These are phyloP conservation scores for Leptonema lineaticorne DNA, from an alignment of 1,140 invertebrate species.

Conservation along the genomic window DNA sequence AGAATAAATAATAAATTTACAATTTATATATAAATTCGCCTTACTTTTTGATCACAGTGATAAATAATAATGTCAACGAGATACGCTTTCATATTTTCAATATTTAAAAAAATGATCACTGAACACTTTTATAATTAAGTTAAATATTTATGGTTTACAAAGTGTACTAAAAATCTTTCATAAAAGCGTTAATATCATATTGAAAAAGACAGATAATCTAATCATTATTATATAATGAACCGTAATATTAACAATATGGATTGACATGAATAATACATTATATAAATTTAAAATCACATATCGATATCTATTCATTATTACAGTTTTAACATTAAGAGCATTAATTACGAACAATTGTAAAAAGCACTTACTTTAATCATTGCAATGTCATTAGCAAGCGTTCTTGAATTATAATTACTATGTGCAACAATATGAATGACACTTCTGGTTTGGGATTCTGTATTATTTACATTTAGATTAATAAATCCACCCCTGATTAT, in stretches of 20 bases:
- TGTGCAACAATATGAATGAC: neutral
- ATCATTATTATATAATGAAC: neutral
- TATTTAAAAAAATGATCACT: no score
- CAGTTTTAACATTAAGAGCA: no score
- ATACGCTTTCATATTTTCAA: no score
- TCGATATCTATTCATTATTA: no score
- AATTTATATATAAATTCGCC: no score
- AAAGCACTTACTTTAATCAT: neutral
- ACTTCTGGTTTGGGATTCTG: neutral
- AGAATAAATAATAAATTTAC: no score
- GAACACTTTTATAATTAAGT: no score
- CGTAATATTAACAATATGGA: neutral
- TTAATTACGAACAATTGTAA: no score
- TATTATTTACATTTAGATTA: neutral
- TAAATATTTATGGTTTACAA: no score
- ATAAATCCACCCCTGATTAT: neutral
- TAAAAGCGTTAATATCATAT: neutral
- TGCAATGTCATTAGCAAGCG: neutral
- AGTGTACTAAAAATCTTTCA: no score
- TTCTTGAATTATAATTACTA: neutral
- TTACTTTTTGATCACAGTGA: no score
- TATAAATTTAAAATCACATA: neutral
- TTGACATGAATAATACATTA: neutral
- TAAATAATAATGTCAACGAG: no score
- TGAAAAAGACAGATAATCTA: neutral